Percentiles rank a stretch among this genome's conserved stretches.
Conservation (phyloP, 2,113 vertebrate genomes). For the Mionectes macconnelli region DNA sequence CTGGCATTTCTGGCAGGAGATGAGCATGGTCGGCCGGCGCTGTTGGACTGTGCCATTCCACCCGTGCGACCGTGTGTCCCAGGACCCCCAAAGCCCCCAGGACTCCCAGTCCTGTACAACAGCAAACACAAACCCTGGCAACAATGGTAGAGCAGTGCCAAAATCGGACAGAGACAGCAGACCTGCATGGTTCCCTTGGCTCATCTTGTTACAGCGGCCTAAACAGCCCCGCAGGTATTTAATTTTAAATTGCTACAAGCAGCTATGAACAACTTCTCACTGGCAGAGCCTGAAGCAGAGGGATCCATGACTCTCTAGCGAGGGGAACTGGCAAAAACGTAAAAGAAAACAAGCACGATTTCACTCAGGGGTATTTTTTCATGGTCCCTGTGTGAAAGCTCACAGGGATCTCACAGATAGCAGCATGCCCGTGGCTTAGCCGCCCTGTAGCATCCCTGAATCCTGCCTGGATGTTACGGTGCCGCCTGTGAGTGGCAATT, state of each 20-base stretch:
- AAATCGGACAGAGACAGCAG: fast-evolving
- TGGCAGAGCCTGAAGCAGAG: not conserved
- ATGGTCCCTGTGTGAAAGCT: not conserved
- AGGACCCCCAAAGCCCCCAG: not conserved
- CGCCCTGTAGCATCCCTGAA: not conserved
- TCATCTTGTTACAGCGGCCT: not conserved
- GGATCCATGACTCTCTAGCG: not conserved
- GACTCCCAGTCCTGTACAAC: not conserved
- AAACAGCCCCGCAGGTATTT: not conserved
- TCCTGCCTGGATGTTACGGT: not conserved
- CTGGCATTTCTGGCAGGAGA: not conserved
- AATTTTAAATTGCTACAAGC: not conserved
- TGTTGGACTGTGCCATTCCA: not conserved
- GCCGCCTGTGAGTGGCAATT: not conserved
- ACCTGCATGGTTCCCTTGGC: fast-evolving
- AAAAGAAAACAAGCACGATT: not conserved
- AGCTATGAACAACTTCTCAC: not conserved
- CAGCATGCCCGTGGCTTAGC: not conserved
- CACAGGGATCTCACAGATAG: not conserved
- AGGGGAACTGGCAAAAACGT: not conserved
- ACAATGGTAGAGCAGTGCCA: not conserved
- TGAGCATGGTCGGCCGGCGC: fast-evolving
- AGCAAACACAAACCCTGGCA: not conserved
- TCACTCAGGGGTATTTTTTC: not conserved
- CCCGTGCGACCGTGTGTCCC: fast-evolving